A percentile compares a stretch with the other conserved stretches of the same genome.
Conservation (phyloP, 2,113 vertebrate genomes). For the Erinaceus europaeus region DNA sequence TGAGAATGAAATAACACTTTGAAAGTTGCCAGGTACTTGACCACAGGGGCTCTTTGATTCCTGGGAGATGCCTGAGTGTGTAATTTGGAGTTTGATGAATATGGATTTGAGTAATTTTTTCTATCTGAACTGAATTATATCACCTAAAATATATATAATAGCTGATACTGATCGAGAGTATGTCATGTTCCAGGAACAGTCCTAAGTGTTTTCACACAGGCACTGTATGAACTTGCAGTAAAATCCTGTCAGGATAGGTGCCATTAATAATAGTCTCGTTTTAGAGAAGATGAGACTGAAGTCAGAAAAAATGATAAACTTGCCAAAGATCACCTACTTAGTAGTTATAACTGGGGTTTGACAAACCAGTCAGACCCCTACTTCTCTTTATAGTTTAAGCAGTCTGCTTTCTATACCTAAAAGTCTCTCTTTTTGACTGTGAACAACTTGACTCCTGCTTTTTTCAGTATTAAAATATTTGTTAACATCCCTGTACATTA, state of each 20-base stretch:
- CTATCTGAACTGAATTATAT: neutral
- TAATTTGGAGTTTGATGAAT: neutral
- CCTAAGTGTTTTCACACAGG: neutral
- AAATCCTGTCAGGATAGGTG: neutral
- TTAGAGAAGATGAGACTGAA: slow-evolving; percentile 59
- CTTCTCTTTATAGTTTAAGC: neutral
- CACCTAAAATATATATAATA: neutral
- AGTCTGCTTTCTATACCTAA: neutral
- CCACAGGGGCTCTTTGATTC: neutral
- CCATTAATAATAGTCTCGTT: slow-evolving; percentile 53
- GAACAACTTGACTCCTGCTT: neutral
- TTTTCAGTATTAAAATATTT: neutral
- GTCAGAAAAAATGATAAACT: slow-evolving; percentile 2
- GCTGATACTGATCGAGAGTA: neutral
- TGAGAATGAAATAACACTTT: neutral
- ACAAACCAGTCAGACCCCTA: neutral
- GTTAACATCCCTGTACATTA: neutral
- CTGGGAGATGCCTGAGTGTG: neutral
- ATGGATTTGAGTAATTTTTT: neutral
- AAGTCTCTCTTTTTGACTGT: neutral
- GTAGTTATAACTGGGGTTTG: neutral
- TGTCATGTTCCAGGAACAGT: neutral
- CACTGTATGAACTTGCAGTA: neutral
- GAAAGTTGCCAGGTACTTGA: neutral
- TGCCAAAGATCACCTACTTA: neutral